Evolutionary conservation across 2,888 invertebrate genomes (phyloP), one percentile per base, ranked within the genome.

Genomic region (Aporophyla nigra): DNA sequence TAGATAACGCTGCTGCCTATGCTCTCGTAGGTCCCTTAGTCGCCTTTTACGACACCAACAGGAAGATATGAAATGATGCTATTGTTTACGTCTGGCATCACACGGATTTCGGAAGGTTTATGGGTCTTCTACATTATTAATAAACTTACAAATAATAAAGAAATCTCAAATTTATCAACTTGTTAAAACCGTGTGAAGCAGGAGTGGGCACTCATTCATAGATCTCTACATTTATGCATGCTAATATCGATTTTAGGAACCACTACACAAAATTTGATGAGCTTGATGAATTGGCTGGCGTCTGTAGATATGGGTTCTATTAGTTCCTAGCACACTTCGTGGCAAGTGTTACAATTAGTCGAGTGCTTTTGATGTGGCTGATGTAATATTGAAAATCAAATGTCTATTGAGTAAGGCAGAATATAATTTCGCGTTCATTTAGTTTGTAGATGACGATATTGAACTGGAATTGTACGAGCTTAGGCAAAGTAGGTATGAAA

Each of bases 211-310:
- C 14, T 59, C 27, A 75, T 49, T 16, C 19, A 43, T 40, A 5
- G 16, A 51, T n/a, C 12, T 58, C 40, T 63, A 21, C 7, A n/a
- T 54, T 14, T 46, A 53, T 43, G 51, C 53, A 27, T 27, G 76
- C 56, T 54, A 46, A 67, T 33, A 82, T 40, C 33, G 54, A 82
- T 82, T 72, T 72, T 61, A 71, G 59, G 69, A 77, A 51, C 65
- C 61, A 66, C 69, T 83, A 69, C 61, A 66, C 66, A 66, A 68
- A 80, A 68, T 82, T 82, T 77, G 83, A 82, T 80, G 78, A 83
- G 69, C 58, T 49, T 78, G 66, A 78, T 83, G 83, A 72, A 81
- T 73, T 78, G 71, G 51, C 51, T 61, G n/a, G 19, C 72, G 65
- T 72, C 83, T 78, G 72, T 49, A 78, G 79, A 73, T 62, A 73